These are phyloP conservation scores for Blomia tropicalis DNA, from an alignment of 2,888 invertebrate genomes.

Conservation along the genomic window DNA sequence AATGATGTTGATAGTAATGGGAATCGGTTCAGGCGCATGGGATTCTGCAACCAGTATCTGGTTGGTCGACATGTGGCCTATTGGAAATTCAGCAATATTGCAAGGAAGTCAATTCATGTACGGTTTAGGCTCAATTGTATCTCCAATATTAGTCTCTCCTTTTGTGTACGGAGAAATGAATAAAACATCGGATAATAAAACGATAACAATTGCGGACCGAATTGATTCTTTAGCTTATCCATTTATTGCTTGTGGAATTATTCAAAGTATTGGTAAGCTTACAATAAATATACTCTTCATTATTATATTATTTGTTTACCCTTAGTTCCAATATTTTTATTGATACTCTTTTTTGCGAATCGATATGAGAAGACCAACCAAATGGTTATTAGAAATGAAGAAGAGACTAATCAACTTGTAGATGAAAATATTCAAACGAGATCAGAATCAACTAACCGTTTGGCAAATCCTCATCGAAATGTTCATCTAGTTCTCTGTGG, in stretches of 20 bases:
- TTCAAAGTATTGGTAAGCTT: neutral
- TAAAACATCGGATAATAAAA: neutral
- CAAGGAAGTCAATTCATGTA: conserved; percentile 1
- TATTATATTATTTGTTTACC: neutral
- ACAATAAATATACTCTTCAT: neutral
- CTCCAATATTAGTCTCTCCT: neutral
- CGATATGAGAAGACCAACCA: neutral
- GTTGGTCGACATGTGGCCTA: conserved; percentile 10
- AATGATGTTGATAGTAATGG: neutral
- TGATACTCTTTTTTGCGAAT: conserved; percentile 17
- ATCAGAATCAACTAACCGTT: neutral
- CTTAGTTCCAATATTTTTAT: conserved; percentile 17
- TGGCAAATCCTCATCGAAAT: neutral
- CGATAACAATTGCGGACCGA: neutral
- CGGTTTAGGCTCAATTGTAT: neutral
- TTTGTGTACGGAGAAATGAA: conserved; percentile 1
- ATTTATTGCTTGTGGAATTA: neutral
- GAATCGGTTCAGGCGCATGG: neutral
- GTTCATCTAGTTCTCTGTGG: neutral
- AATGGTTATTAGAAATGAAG: neutral
- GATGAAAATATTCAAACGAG: neutral
- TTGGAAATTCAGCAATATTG: neutral
- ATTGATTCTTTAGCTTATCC: neutral
- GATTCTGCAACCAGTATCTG: conserved; percentile 6
- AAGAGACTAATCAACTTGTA: neutral